Conservation (phyloP, 2,888 invertebrate genomes). For the Eupithecia inturbata region DNA sequence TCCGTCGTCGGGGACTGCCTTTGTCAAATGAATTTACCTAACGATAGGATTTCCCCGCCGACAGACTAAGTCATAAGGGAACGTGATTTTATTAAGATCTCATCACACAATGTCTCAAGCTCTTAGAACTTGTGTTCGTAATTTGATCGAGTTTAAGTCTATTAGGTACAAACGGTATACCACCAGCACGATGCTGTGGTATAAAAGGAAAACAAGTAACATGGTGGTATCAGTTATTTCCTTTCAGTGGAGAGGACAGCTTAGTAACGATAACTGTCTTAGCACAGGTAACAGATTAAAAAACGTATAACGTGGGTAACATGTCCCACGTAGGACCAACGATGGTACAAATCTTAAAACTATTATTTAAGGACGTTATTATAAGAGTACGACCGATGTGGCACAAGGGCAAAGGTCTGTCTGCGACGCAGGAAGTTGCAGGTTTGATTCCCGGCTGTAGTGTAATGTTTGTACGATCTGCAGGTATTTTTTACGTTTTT, state of each 20-base stretch:
- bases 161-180: background rate
- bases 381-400: background rate
- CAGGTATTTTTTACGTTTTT: background rate
- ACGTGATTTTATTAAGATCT: slow-evolving; percentile 2
- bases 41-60: background rate
- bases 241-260: background rate
- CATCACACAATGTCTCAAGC: background rate
- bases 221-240: background rate
- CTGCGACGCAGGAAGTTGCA: background rate
- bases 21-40: background rate
- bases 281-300: background rate
- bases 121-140: background rate
- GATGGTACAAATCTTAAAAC: background rate
- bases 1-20: too few species aligned
- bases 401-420: background rate
- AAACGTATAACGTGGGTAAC: background rate
- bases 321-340: background rate
- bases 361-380: background rate
- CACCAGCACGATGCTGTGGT: background rate
- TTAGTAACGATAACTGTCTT: background rate
- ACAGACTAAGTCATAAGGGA: background rate
- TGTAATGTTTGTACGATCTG: too few species aligned
- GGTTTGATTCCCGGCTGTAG: too few species aligned
- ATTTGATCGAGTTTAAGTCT: background rate
- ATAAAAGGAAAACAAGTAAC: background rate